Base-by-base conservation (phyloP, 2,113 vertebrate species). In the Nicator chloris region DNA sequence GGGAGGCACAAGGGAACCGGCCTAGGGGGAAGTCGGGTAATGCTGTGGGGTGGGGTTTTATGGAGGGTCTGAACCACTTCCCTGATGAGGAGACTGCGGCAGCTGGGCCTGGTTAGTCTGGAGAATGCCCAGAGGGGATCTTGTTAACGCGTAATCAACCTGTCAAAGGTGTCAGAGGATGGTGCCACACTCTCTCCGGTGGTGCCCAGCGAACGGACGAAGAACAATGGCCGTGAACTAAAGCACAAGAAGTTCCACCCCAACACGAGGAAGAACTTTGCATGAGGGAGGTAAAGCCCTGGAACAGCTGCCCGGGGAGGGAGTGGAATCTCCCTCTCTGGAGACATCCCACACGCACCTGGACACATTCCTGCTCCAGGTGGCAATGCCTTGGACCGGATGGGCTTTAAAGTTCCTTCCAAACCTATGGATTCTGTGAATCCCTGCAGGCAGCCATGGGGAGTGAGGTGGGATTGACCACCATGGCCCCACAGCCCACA, bases 1-100 rank as follows among this genome's bases (percentile, higher is more conserved):
- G 14, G 2, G 40, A 47, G 3, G 4, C 15, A 5, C 0, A 4
- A 31, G 2, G 5, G 11, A 33, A 10, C 0, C 5, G 17, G 2
- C 5, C 4, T 0, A 4, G 5, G 3, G 5, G 2, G 2, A 50
- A 57, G 6, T 2, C 11, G 20, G 2, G 4, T 1, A 10, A 11
- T 0, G 5, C 5, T 13, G 4, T 14, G 21, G 33, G 44, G 54
- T 33, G 49, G 23, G 63, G 64, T 20, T 70, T 78, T 61, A n/a
- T 26, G 39, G 47, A 61, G 45, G n/a, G 39, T 51, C 69, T 7
- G 42, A 14, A 37, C 50, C 57, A 15, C 5, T 31, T 31, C 66
- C 8, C 26, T 35, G 77, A 16, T 16, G 59, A 42, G 50, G 18
- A 3, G 18, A 24, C 23, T 13, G 68, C 33, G 4, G 68, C 51